Base-by-base conservation (phyloP, 2,888 invertebrate genomes). In the Sceliomorpha sp. region DNA sequence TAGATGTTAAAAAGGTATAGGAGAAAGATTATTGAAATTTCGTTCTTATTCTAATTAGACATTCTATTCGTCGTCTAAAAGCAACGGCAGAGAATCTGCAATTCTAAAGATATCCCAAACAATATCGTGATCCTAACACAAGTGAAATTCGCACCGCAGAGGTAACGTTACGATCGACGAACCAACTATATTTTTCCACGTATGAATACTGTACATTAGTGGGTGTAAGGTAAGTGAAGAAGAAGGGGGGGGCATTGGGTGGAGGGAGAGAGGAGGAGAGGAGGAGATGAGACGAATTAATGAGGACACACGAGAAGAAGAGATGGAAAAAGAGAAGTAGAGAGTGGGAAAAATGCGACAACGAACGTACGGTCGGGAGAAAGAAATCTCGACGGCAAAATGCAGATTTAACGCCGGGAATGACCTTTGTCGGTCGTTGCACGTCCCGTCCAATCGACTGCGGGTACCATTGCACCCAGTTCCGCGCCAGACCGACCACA, bases 371-470 rank as follows among this genome's bases (percentile, higher is more conserved):
- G 26, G 17, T 9, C 32, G 20, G 10, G 31, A 36, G 60, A 70
- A 63, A 72, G 58, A 69, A 75, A 73, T 73, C 63, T 69, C 48
- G 44, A 45, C 60, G 50, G 75, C 72, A 72, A 78, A 79, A 79
- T 78, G 80, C 77, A 77, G 75, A 81, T 81, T 79, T 79, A 78
- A 81, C 74, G 77, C 69, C 59, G 74, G 72, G 77, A 76, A 69
- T 82, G 84, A 80, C 84, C 81, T 83, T 83, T 85, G 77, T 80
- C 82, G 82, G 84, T 81, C 82, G 77, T 83, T 82, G 85, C 82
- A 82, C 83, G 82, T 80, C 71, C 74, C 70, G 64, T 68, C 70
- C 68, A 64, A 69, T 69, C 69, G 63, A 17, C 51, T 36, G 53
- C 59, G 55, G 58, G 66, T 72, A 73, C 60, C 55, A 62, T 64